Evolutionary conservation across 2,113 vertebrate species (phyloP).

Genomic region (Sphaerodactylus townsendi): DNA sequence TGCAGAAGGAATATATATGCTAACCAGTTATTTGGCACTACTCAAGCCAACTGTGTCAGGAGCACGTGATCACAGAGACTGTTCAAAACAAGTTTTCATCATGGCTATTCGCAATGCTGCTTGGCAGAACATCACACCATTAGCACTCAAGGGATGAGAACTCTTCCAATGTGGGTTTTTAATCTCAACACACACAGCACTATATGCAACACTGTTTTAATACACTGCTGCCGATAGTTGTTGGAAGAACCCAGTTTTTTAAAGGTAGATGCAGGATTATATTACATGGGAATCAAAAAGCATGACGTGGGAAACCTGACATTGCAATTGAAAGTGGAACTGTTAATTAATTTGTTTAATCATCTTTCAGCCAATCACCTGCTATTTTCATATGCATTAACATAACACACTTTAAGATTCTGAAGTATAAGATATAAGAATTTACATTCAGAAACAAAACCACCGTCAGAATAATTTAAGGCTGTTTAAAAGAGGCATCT

Average conservation of each 20-base stretch:
- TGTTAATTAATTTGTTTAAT: no score
- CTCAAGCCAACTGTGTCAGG: background rate
- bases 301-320: no score
- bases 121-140: background rate
- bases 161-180: background rate
- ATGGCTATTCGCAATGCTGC: background rate
- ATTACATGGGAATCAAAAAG: background rate
- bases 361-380: no score
- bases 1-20: background rate
- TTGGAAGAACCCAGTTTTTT: no score
- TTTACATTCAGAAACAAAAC: no score
- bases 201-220: background rate
- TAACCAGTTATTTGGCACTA: background rate
- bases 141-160: no score
- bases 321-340: background rate
- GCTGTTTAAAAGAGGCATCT: no score
- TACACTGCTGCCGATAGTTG: no score
- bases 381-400: no score
- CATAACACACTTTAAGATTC: no score
- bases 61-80: background rate
- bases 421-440: no score
- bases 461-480: no score
- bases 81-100: background rate
- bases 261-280: background rate
- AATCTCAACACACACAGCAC: background rate